A percentile compares a stretch with the other conserved stretches of the same genome.
These are phyloP conservation scores for Anoura caudifer DNA, from an alignment of 2,113 vertebrate species.

Conservation along the genomic window DNA sequence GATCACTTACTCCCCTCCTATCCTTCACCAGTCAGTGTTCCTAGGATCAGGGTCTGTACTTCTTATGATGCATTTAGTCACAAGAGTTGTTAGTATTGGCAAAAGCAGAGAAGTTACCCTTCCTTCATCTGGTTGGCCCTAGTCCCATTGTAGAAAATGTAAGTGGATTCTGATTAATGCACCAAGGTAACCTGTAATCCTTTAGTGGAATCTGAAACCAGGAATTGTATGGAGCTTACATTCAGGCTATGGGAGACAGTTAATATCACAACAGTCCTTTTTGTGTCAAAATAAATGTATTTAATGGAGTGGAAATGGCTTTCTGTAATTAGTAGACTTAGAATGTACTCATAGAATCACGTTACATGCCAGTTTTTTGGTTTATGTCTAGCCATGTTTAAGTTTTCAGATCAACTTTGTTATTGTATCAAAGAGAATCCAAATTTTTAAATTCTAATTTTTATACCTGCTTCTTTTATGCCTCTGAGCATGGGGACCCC, in stretches of 20 bases:
- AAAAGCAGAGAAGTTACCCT: slow-evolving; percentile 36
- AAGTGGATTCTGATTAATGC: slow-evolving; percentile 62
- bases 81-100: slow-evolving; percentile 40
- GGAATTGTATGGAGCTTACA: slow-evolving; percentile 47
- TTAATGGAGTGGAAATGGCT: slow-evolving; percentile 68
- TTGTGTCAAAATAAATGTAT: slow-evolving; percentile 68
- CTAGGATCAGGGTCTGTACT: neutral
- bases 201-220: slow-evolving; percentile 65
- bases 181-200: slow-evolving; percentile 68
- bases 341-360: slow-evolving; percentile 25
- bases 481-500: neutral
- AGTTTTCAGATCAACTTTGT: slow-evolving; percentile 9
- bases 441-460: slow-evolving; percentile 16
- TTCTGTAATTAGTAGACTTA: slow-evolving; percentile 47
- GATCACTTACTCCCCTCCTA: neutral
- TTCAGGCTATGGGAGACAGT: slow-evolving; percentile 44
- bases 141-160: slow-evolving; percentile 50
- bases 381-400: slow-evolving; percentile 14
- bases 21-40: neutral
- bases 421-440: neutral
- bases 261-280: slow-evolving; percentile 58
- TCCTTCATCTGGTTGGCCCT: slow-evolving; percentile 28
- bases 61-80: neutral
- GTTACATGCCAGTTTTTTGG: slow-evolving; percentile 4
- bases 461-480: neutral